These are phyloP conservation scores for Idris sp. DNA, from an alignment of 1,140 invertebrate species.

Conservation along the genomic window DNA sequence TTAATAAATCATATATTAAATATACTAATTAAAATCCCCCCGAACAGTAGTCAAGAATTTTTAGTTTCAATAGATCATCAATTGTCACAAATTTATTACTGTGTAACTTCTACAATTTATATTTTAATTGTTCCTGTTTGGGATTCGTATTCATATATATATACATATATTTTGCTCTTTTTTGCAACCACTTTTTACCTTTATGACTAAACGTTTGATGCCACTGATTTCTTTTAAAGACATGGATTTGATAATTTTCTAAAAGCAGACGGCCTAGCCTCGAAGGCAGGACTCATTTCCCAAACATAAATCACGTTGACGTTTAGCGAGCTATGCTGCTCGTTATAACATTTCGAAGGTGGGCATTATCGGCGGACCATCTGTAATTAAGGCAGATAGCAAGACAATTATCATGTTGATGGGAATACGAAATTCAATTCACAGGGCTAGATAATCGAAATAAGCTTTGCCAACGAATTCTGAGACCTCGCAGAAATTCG, in stretches of 20 bases:
- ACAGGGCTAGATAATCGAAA: constrained; percentile 48
- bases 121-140: constrained; percentile 14
- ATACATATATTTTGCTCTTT: too few relatives aligned
- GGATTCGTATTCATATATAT: neutral
- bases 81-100: too few relatives aligned
- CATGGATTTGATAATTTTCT: constrained; percentile 69
- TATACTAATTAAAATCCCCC: too few relatives aligned
- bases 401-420: constrained; percentile 71
- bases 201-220: constrained; percentile 28
- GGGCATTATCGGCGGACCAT: constrained; percentile 73
- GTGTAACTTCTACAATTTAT: constrained; percentile 23
- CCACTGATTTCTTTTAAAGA: constrained; percentile 51
- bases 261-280: constrained; percentile 71
- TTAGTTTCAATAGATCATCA: too few relatives aligned
- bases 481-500: constrained; percentile 38
- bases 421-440: constrained; percentile 73
- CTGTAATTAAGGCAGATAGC: constrained; percentile 73
- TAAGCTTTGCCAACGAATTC: constrained; percentile 22
- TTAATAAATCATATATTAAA: too few relatives aligned
- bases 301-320: constrained; percentile 77
- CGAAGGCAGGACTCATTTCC: constrained; percentile 75
- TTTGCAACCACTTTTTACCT: constrained; percentile 4
- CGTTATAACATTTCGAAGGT: constrained; percentile 73
- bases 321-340: constrained; percentile 63
- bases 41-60: too few relatives aligned